phyloP scores from a whole-genome alignment of 2,888 invertebrate genomes.

The Ypsolopha sequella region DNA sequence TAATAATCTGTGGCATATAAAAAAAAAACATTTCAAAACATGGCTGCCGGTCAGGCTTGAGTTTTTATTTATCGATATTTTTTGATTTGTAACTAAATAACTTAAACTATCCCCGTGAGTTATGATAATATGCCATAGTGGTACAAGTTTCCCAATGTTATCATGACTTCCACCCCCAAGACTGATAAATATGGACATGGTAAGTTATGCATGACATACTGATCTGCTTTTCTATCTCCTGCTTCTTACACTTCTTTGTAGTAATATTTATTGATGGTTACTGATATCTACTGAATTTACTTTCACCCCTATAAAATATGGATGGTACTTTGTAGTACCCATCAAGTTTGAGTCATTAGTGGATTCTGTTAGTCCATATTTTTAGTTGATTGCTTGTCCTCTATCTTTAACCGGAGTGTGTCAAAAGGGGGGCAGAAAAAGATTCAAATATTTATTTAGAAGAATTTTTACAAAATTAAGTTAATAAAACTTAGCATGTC shows the following conservation, averaged over 20 bases:
- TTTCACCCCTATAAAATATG: too few species aligned
- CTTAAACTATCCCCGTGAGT: constrained; percentile 19
- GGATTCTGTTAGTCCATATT: too few species aligned
- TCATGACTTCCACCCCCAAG: constrained; percentile 66
- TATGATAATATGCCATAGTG: constrained; percentile 52
- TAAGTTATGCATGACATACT: constrained; percentile 27
- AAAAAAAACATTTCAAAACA: constrained; percentile 24
- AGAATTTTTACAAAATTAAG: too few species aligned
- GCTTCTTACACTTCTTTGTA: neutral
- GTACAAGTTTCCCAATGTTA: constrained; percentile 24
- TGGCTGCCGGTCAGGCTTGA: constrained; percentile 59
- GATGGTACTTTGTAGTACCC: too few species aligned
- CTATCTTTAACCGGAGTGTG: too few species aligned
- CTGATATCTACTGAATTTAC: too few species aligned
- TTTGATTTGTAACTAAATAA: constrained; percentile 29
- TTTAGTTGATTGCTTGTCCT: too few species aligned
- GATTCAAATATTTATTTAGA: too few species aligned
- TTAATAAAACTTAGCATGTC: too few species aligned
- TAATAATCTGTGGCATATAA: neutral
- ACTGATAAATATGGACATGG: constrained; percentile 64
- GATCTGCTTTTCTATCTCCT: constrained; percentile 7
- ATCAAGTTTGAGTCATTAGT: too few species aligned
- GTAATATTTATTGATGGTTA: neutral
- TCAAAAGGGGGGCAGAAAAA: too few species aligned
- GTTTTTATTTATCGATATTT: constrained; percentile 38